Conservation (phyloP, 2,888 invertebrate genomes). For the Diaperis boleti region DNA sequence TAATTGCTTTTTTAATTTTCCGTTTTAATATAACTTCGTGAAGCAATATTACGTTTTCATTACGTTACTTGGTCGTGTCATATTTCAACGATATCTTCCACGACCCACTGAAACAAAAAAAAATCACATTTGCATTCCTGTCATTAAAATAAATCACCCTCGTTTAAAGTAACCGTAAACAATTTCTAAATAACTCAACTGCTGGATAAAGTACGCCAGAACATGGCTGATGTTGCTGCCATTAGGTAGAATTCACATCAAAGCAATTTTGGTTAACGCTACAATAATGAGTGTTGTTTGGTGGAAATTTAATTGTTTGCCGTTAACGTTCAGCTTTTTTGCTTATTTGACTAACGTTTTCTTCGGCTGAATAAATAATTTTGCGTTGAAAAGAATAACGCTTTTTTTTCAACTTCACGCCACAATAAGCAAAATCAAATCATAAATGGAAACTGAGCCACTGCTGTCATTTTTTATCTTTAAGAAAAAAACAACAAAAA, state of each 20-base stretch:
- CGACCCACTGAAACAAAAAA: slow-evolving; percentile 1
- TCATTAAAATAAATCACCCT: slow-evolving; percentile 17
- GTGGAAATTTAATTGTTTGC: not conserved
- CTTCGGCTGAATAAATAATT: too few species aligned
- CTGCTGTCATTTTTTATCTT: too few species aligned
- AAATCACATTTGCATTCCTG: slow-evolving; percentile 19
- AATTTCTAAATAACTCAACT: slow-evolving; percentile 5
- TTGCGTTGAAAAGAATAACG: too few species aligned
- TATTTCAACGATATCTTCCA: slow-evolving; percentile 6
- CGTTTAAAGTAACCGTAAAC: slow-evolving; percentile 23
- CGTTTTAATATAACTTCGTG: slow-evolving; percentile 20
- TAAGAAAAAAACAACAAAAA: too few species aligned
- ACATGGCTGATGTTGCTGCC: slow-evolving; percentile 5
- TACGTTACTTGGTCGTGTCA: slow-evolving; percentile 2
- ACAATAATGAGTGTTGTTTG: not conserved
- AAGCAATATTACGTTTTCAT: slow-evolving; percentile 19
- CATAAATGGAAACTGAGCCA: too few species aligned
- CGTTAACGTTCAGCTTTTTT: not conserved
- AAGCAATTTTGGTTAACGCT: not conserved
- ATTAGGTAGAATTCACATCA: slow-evolving; percentile 7
- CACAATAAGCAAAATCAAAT: too few species aligned
- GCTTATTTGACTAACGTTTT: not conserved
- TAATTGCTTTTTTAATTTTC: slow-evolving; percentile 19
- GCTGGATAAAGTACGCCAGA: slow-evolving; percentile 1
- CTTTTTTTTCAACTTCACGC: too few species aligned